Base-by-base conservation (phyloP, 2,113 vertebrate genomes). In the Catharus minimus region DNA sequence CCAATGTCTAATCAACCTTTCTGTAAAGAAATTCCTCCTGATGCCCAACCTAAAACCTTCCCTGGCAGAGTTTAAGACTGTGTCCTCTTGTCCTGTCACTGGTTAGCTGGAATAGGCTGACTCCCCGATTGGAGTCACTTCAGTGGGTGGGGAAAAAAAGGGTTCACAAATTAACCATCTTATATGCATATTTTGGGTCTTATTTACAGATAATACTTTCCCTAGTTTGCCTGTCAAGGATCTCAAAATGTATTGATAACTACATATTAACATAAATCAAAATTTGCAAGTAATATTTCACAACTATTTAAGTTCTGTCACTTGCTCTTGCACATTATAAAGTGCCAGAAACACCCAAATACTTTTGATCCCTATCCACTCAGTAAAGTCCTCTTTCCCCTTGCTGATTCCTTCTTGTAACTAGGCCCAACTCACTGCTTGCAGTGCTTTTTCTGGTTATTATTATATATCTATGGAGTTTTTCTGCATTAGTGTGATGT, bases 81-180 rank as follows among this genome's bases (percentile, higher is more conserved):
- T 9, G 10, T 36, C 30, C 21, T 41, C 16, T 50, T 36, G 60
- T 32, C 60, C 52, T 66, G 36, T 36, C 52, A 30, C 30, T 36
- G 26, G 8, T 17, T 36, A 43, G 26, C 11, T 43, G 52, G 32
- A 75, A 38, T 3, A 57, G 21, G 26, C 30, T 2, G 1, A 50
- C 7, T 33, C 26, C 11, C 22, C 1, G 0, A 11, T 2, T 8
- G 1, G 21, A 69, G 9, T 50, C 17, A 41, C 13, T 57, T 44
- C 10, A 50, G 11, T 6, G 4, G 10, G 4, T 2, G 5, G 12
- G 12, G 4, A 2, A 5, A 7, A 8, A 46, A 62, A 19, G 6
- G 14, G 4, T 58, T 87, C 32, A 88, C 9, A 75, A 79, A 67
- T 55, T 61, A 89, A 61, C 7, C 7, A 67, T 8, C 10, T 33